Base-by-base conservation (phyloP, 2,113 vertebrate species). In the Macroglossus sobrinus region DNA sequence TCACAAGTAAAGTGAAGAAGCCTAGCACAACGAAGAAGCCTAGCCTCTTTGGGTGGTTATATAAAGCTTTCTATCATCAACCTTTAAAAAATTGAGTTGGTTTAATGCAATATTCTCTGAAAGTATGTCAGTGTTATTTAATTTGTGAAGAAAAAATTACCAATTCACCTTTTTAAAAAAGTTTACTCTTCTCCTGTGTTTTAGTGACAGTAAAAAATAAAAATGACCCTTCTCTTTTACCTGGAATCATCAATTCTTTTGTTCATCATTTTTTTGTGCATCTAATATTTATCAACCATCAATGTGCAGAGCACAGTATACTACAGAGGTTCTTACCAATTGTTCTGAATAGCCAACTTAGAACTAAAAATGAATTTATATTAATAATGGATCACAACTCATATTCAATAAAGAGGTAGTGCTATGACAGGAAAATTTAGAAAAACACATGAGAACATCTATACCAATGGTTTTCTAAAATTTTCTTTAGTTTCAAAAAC, bases 401-500 rank as follows among this genome's bases (percentile, higher is more conserved):
- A 63, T 74, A 72, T 74, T 71, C 71, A 91, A 69, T 19, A 53
- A 40, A 74, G 5, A 93, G 3, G 11, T 71, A 68, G 33, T 45
- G 68, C 22, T 26, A 8, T 86, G 68, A 59, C 8, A 75, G 61
- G 28, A 91, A 95, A 84, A 47, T 75, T 47, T 84, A 68, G n/a
- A 35, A 90, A 68, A 72, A 72, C 50, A 86, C 71, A 40, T 15
- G 47, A 91, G 33, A 63, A 7, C 26, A 68, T 66, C 13, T 64
- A 4, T 10, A 63, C 4, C 9, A 3, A 24, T 89, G 16, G 16
- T 53, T 94, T 88, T 59, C 50, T 84, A 88, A 96, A 91, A 89
- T 47, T 88, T 97, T 72, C n/a, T 80, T 80, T 30, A 78, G 15
- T 40, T 85, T 93, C 78, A 64, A 91, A 95, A 59, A 33, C 45